These are phyloP conservation scores for Synanthedon tipuliformis DNA, from an alignment of 2,888 invertebrate genomes.

Conservation along the genomic window DNA sequence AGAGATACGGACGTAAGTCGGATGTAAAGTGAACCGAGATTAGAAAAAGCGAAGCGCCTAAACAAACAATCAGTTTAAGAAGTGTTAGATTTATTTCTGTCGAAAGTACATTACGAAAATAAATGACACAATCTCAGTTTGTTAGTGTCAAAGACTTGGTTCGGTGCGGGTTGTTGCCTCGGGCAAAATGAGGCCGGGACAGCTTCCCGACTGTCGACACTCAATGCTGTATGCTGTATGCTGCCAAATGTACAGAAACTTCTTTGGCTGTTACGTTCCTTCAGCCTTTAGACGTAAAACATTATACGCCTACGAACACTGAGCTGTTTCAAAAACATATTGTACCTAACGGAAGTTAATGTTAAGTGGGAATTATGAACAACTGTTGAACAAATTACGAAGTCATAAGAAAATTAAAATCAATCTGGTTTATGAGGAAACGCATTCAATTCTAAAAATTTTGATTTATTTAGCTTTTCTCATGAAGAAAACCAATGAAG, in stretches of 20 bases:
- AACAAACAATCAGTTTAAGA: slow-evolving; percentile 39
- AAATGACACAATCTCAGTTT: slow-evolving; percentile 38
- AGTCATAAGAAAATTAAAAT: too few relatives aligned
- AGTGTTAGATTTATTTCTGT: slow-evolving; percentile 41
- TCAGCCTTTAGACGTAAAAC: neutral
- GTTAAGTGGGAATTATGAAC: too few relatives aligned
- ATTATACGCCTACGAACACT: neutral
- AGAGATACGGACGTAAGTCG: neutral
- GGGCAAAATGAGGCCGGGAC: slow-evolving; percentile 31
- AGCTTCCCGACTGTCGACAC: slow-evolving; percentile 10
- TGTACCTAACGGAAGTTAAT: too few relatives aligned
- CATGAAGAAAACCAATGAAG: too few relatives aligned
- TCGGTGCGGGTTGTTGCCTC: slow-evolving; percentile 40
- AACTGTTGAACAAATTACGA: too few relatives aligned
- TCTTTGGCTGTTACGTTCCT: neutral
- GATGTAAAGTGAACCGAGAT: neutral
- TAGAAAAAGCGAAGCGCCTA: slow-evolving; percentile 10
- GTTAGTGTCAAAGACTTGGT: slow-evolving; percentile 44
- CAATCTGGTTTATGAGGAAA: too few relatives aligned
- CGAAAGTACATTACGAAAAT: slow-evolving; percentile 34
- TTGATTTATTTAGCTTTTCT: too few relatives aligned
- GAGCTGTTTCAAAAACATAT: too few relatives aligned
- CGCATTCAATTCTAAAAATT: too few relatives aligned
- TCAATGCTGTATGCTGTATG: slow-evolving; percentile 12
- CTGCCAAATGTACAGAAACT: slow-evolving; percentile 7